Conservation (phyloP, 2,888 invertebrate genomes). For the Cynaeus angustus region DNA sequence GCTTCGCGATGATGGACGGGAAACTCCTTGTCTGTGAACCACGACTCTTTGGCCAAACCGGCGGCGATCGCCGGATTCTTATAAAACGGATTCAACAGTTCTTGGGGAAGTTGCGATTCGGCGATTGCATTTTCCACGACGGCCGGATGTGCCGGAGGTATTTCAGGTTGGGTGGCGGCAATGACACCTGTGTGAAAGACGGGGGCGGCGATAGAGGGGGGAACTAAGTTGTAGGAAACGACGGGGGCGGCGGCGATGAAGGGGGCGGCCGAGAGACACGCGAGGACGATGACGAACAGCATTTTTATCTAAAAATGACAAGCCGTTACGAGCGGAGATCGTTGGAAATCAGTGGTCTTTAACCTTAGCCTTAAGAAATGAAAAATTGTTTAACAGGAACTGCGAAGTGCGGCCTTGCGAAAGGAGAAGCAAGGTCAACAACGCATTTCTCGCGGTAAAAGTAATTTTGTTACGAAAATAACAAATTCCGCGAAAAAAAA, state of each 20-base stretch:
- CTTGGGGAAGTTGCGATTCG: conserved; percentile 82
- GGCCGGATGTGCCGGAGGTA: conserved; percentile 73
- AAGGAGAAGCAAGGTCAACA: too few species aligned
- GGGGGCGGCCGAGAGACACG: background rate
- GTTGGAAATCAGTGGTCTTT: too few species aligned
- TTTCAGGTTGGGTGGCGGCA: too few species aligned
- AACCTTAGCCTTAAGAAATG: too few species aligned
- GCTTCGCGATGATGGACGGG: conserved; percentile 86
- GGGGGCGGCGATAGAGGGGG: conserved; percentile 46
- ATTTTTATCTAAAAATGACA: conserved; percentile 17
- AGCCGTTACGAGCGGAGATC: background rate
- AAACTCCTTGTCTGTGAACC: conserved; percentile 85
- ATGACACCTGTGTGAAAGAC: conserved; percentile 42
- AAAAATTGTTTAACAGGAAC: too few species aligned
- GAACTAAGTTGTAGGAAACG: conserved; percentile 53
- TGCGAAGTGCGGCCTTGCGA: too few species aligned
- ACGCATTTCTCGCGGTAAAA: too few species aligned
- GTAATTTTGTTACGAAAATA: too few species aligned
- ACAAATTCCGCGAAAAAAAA: too few species aligned
- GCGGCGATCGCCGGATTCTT: conserved; percentile 84
- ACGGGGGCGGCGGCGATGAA: conserved; percentile 30
- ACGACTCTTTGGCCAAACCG: conserved; percentile 84
- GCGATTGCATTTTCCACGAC: conserved; percentile 82
- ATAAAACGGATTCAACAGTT: conserved; percentile 83
- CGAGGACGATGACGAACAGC: background rate